Conservation (phyloP, 1,140 invertebrate species). For the Hylyphantes graminicola region DNA sequence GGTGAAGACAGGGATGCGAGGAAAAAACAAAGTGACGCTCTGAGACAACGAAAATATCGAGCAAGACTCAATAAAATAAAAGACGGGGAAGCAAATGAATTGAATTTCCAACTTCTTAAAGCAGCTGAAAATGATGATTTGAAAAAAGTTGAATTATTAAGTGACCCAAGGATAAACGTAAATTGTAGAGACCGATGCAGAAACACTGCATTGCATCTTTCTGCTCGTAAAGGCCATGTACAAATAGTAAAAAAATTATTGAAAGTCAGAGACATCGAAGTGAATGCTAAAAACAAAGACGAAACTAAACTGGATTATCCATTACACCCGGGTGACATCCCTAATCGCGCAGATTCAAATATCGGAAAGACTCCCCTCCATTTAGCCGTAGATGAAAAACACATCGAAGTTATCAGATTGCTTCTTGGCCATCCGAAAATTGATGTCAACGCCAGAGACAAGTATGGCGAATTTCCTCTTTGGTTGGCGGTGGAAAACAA, state of each 20-base stretch:
- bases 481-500: background rate
- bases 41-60: no score
- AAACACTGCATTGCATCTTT: conserved; percentile 5
- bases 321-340: background rate
- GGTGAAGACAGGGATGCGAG: background rate
- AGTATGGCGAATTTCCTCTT: background rate
- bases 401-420: no score
- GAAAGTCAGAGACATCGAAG: background rate
- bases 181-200: background rate
- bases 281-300: background rate
- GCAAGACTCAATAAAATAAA: background rate
- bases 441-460: no score
- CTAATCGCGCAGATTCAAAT: background rate
- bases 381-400: no score
- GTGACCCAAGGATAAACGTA: background rate
- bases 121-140: background rate
- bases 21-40: no score
- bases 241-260: background rate
- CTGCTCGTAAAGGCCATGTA: background rate
- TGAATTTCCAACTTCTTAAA: background rate
- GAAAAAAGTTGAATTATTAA: background rate
- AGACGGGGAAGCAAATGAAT: background rate
- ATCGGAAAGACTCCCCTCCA: background rate
- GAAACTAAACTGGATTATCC: background rate
- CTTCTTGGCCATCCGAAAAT: no score